These are phyloP conservation scores for Trachelus stipa DNA, from an alignment of 2,888 invertebrate species.

Conservation along the genomic window DNA sequence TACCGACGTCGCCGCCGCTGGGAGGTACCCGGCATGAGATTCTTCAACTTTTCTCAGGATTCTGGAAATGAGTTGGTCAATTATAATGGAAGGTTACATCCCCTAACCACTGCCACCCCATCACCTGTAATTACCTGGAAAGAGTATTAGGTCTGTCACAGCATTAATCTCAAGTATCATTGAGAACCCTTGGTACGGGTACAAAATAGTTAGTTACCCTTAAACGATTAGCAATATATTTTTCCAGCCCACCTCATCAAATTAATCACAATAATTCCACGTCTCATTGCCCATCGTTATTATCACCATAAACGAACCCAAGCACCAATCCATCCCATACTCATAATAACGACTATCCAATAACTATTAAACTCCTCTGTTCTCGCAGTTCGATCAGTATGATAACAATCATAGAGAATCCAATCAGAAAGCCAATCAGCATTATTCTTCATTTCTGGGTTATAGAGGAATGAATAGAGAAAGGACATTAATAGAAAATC, in stretches of 20 bases:
- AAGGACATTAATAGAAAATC: conserved; percentile 19
- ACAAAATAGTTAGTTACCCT: neutral
- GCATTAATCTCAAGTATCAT: conserved; percentile 40
- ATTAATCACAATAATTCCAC: neutral
- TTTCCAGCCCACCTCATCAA: neutral
- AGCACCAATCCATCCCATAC: neutral
- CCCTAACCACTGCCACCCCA: neutral
- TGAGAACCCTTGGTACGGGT: conserved; percentile 32
- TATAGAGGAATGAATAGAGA: conserved; percentile 23
- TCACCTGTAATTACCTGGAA: conserved; percentile 33
- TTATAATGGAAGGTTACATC: conserved; percentile 44
- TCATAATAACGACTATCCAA: neutral
- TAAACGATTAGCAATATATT: neutral
- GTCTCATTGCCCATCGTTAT: neutral
- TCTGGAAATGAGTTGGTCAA: conserved; percentile 36
- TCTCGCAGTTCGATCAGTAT: neutral
- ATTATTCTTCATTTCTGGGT: conserved; percentile 13
- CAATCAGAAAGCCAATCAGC: conserved; percentile 25
- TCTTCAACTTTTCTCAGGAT: conserved; percentile 23
- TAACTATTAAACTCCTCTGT: neutral
- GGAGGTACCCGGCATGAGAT: conserved; percentile 10
- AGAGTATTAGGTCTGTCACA: conserved; percentile 39
- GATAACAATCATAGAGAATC: conserved; percentile 2
- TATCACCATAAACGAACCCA: neutral
- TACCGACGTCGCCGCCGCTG: neutral